phyloP scores from a whole-genome alignment of 2,797 vertebrate genomes.

The Propithecus deckenii region DNA sequence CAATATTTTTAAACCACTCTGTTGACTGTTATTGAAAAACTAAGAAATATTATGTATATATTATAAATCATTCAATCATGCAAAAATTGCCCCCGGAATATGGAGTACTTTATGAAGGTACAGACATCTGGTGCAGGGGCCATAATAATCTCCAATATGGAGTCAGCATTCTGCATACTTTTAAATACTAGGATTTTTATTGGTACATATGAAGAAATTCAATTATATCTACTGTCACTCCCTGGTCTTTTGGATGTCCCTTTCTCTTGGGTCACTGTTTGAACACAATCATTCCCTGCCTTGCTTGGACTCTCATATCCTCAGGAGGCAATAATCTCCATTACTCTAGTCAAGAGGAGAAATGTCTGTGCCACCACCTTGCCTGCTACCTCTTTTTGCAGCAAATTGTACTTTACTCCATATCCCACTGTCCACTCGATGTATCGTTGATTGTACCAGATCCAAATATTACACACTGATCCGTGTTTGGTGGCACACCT shows the following conservation, averaged over 20 bases:
- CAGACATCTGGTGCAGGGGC: neutral
- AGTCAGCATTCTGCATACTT: neutral
- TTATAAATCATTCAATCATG: neutral
- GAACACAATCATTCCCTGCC: neutral
- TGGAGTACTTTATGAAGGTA: neutral
- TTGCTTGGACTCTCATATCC: neutral
- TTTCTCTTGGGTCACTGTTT: neutral
- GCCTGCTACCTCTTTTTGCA: neutral
- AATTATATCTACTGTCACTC: neutral
- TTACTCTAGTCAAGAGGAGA: neutral
- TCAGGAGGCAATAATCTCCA: neutral
- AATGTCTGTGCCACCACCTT: neutral
- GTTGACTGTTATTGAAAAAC: neutral
- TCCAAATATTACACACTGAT: neutral
- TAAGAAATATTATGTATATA: neutral
- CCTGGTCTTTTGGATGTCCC: neutral
- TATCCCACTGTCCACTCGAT: neutral
- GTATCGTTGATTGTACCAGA: fast-evolving
- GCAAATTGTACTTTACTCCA: neutral
- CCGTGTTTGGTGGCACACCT: neutral
- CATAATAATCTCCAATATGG: neutral
- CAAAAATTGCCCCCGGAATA: neutral
- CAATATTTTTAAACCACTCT: neutral
- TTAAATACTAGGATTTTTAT: neutral
- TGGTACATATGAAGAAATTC: neutral